Evolutionary conservation across 2,797 vertebrate species (phyloP), one percentile per base, ranked within the genome.

Genomic region (Austrolebias charrua): DNA sequence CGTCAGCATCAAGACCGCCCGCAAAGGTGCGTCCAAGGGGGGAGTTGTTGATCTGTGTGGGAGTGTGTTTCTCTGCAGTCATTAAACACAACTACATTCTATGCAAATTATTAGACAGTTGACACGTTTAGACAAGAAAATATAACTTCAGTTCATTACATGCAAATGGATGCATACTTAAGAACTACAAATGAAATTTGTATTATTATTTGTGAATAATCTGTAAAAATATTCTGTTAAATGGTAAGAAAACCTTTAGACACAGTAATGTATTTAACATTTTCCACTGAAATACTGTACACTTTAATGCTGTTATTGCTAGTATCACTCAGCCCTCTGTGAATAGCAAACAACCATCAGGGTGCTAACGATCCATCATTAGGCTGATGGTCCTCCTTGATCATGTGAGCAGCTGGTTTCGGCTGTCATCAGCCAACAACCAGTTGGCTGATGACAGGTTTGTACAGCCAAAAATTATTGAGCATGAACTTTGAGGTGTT

Each of bases 1-100:
- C 0, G 96, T 98, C 83, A 98, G 94, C 86, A 96, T 98, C 89
- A 98, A 98, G 90, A 96, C 95, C 4, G 92, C 95, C 0, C 94
- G 96, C 55, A 95, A 96, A 95, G 96, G 96, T 98, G 63, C 70
- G 93, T 24, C 1, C 4, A 31, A 18, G 0, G 18, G 45, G 2
- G 31, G 2, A 46, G 18, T 4, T 3, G 0, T 49, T 16, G 14
- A 2, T 57, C 31, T 57, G 12, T 65, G 29, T 24, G 1, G 2
- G 5, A 54, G 16, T 44, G 10, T 33, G 6, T 5, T 35, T n/a
- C 4, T n/a, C 5, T 48, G 35, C 15, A 56, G 11, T 40, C 38
- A 40, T 40, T 40, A 40, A 15, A 44, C 48, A 47, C 44, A 62
- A 16, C 8, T 38, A 6, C 40, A 45, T 19, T 40, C 4, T 4